phyloP scores from a whole-genome alignment of 2,888 invertebrate species.

The Heliconius hortense region DNA sequence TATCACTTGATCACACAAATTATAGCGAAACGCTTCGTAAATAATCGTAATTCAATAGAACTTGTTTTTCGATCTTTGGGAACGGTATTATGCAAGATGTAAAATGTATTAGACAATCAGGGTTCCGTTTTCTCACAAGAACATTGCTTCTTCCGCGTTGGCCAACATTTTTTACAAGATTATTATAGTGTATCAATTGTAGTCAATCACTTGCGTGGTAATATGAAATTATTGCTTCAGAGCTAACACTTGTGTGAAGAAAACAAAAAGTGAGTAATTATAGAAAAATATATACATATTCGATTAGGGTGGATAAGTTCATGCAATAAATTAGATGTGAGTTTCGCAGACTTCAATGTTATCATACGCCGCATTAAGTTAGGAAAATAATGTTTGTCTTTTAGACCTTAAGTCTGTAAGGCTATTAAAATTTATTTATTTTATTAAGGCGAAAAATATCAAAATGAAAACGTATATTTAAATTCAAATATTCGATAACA shows the following conservation, averaged over 20 bases:
- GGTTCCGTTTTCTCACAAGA: slow-evolving; percentile 30
- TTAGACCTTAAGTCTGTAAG: no score
- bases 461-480: no score
- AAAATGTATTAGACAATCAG: background rate
- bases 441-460: no score
- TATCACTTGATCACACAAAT: slow-evolving; percentile 6
- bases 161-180: slow-evolving; percentile 34
- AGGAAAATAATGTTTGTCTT: background rate
- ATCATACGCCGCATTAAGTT: background rate
- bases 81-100: slow-evolving; percentile 20
- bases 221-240: slow-evolving; percentile 3
- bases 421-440: no score
- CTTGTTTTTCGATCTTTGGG: slow-evolving; percentile 24
- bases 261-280: background rate
- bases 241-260: background rate
- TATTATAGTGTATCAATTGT: slow-evolving; percentile 32
- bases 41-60: slow-evolving; percentile 20
- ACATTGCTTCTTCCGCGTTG: slow-evolving; percentile 37
- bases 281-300: background rate
- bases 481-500: no score
- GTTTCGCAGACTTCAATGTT: background rate
- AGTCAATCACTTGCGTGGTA: slow-evolving; percentile 35
- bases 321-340: background rate
- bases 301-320: background rate
- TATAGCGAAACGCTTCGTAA: slow-evolving; percentile 17